These are phyloP conservation scores for Poliocrania exsul DNA, from an alignment of 2,797 vertebrate species.

Conservation along the genomic window DNA sequence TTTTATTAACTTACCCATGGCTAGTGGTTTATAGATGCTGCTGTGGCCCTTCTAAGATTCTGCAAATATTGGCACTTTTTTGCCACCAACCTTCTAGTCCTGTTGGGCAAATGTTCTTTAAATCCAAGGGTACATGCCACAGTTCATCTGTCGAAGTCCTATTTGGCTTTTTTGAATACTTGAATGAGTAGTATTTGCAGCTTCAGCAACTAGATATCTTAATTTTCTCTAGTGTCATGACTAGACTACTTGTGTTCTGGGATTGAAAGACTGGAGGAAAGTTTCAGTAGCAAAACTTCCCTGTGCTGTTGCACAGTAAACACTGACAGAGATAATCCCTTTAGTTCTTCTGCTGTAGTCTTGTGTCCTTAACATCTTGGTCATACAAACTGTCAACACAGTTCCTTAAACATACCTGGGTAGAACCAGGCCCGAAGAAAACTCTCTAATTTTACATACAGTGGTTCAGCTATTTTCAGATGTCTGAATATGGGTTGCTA, in stretches of 20 bases:
- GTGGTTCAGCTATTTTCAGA: background rate
- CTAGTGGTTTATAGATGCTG: background rate
- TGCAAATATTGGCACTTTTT: background rate
- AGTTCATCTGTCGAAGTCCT: background rate
- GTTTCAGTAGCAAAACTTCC: background rate
- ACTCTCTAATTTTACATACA: background rate
- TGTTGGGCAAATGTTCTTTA: background rate
- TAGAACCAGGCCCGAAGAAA: background rate
- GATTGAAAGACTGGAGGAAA: background rate
- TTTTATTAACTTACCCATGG: background rate
- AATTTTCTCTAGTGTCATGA: background rate
- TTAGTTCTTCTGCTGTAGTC: background rate
- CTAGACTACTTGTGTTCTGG: background rate
- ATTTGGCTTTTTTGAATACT: background rate
- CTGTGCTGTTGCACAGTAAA: background rate
- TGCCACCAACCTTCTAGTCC: background rate
- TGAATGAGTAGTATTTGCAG: background rate
- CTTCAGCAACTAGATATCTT: background rate
- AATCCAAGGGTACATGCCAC: background rate
- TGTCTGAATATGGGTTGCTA: background rate
- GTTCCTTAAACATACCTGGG: background rate
- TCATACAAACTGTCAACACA: accelerated
- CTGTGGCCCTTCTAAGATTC: background rate
- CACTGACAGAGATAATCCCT: background rate
- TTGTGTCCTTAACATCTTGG: background rate